Percentiles rank a stretch among this genome's conserved stretches.
Evolutionary conservation across 2,797 vertebrate species (phyloP).

Genomic region (Ambastaia sidthimunki): DNA sequence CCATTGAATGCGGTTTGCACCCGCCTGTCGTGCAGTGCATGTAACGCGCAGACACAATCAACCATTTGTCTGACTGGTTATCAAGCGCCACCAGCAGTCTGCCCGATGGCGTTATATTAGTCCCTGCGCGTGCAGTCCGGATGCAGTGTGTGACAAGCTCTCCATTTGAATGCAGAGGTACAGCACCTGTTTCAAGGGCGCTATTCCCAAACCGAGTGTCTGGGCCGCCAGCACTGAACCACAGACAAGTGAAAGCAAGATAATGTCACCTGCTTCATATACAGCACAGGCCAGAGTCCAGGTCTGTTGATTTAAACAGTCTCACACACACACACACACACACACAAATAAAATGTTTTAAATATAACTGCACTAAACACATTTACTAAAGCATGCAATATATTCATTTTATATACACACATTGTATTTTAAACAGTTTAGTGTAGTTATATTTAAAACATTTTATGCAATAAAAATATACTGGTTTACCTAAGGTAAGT

Average conservation of each 20-base stretch:
- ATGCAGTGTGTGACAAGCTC: slow-evolving; percentile 31
- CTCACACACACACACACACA: not conserved
- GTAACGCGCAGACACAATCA: slow-evolving; percentile 47
- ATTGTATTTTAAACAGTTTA: too few relatives aligned
- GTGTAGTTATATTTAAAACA: too few relatives aligned
- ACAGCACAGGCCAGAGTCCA: slow-evolving; percentile 32
- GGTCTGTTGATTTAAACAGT: slow-evolving; percentile 53
- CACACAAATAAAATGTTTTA: too few relatives aligned
- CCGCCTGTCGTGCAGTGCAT: slow-evolving; percentile 42
- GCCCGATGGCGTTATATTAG: slow-evolving; percentile 47
- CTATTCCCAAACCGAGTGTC: not conserved
- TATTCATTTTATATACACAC: too few relatives aligned
- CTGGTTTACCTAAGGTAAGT: too few relatives aligned
- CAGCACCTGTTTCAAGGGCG: slow-evolving; percentile 20
- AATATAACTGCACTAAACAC: too few relatives aligned
- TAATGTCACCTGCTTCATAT: slow-evolving; percentile 26
- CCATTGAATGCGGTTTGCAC: slow-evolving; percentile 49
- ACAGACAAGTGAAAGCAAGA: slow-evolving; percentile 39
- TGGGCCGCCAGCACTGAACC: slow-evolving; percentile 25
- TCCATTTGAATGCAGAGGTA: slow-evolving; percentile 38
- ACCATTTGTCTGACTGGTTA: slow-evolving; percentile 58
- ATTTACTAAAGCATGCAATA: too few relatives aligned
- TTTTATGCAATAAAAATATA: too few relatives aligned
- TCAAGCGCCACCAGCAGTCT: slow-evolving; percentile 59
- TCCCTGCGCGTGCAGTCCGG: slow-evolving; percentile 9